Evolutionary conservation across 2,113 vertebrate species (phyloP).

Genomic region (Microtus ochrogaster): DNA sequence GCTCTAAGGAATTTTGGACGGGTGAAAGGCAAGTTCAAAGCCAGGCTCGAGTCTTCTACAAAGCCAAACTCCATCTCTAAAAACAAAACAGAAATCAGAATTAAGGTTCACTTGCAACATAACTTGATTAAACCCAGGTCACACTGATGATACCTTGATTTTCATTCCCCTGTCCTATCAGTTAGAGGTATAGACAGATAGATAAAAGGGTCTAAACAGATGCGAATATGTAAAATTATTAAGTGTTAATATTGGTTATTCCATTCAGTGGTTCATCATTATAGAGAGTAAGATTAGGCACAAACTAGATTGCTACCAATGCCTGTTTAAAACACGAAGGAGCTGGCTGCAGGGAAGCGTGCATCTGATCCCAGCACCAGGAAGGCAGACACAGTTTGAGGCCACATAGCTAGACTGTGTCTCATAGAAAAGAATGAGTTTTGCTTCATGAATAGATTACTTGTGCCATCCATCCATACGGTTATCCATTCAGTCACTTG

Average conservation of each 20-base stretch:
- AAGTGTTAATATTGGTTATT: not conserved
- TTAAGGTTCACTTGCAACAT: not conserved
- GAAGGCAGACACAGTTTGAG: not conserved
- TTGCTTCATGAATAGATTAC: slow-evolving; percentile 18
- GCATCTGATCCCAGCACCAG: too few relatives aligned
- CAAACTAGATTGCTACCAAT: slow-evolving; percentile 41
- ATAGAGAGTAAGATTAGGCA: not conserved
- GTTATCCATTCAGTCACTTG: not conserved
- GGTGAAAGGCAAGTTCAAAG: not conserved
- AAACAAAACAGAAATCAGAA: not conserved
- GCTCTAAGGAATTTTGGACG: not conserved
- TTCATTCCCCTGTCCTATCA: slow-evolving; percentile 54
- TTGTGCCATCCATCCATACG: not conserved
- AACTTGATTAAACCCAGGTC: not conserved
- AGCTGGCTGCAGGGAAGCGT: fast-evolving
- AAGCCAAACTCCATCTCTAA: not conserved
- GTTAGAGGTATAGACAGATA: not conserved
- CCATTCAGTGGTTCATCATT: slow-evolving; percentile 26
- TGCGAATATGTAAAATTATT: not conserved
- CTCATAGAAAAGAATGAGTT: slow-evolving; percentile 39
- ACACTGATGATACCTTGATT: slow-evolving; percentile 14
- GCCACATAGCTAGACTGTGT: not conserved
- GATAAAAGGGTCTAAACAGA: not conserved
- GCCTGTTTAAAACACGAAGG: not conserved
- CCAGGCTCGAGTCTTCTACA: not conserved